Conservation (phyloP, 2,113 vertebrate species). For the Tyto alba region DNA sequence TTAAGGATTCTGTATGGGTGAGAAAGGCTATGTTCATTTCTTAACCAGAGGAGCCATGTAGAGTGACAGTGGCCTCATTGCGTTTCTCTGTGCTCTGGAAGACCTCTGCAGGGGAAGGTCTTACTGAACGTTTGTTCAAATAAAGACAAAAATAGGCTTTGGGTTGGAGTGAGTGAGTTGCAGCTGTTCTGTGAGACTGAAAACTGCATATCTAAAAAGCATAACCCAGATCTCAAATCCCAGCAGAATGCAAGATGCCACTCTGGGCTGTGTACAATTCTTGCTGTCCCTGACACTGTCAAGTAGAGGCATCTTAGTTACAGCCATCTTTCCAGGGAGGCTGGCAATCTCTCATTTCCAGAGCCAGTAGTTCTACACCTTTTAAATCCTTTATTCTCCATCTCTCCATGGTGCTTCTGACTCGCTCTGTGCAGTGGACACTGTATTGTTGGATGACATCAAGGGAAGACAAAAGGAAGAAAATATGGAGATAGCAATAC, state of each 20-base stretch:
- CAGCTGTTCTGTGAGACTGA: neutral
- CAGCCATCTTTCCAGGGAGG: neutral
- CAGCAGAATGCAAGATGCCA: neutral
- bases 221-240: neutral
- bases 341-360: fast-evolving
- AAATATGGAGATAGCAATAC: neutral
- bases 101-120: neutral
- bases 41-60: neutral
- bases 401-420: neutral
- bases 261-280: neutral
- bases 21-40: neutral
- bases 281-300: neutral
- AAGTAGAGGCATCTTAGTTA: neutral
- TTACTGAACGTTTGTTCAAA: neutral
- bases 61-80: neutral
- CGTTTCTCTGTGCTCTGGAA: neutral
- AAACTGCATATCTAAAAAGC: neutral
- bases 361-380: neutral
- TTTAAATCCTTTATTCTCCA: neutral
- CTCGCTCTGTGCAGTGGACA: neutral
- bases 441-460: neutral
- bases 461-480: neutral
- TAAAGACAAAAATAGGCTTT: neutral
- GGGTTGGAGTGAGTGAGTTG: neutral
- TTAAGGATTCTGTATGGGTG: neutral